These are phyloP conservation scores for Centruroides sculpturatus DNA, from an alignment of 1,140 invertebrate species.

Conservation along the genomic window DNA sequence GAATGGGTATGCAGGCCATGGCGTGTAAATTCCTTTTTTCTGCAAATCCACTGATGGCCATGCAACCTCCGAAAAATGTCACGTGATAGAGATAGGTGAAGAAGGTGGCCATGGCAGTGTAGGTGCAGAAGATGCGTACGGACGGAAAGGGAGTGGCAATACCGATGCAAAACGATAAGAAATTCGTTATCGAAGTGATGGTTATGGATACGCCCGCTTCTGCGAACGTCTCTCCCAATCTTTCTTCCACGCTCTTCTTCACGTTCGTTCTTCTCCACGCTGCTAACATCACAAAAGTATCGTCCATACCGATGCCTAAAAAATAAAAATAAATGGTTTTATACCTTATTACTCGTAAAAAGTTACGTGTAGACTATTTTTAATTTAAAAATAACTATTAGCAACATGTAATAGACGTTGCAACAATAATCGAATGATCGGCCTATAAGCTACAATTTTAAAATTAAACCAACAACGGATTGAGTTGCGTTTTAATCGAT, in stretches of 20 bases:
- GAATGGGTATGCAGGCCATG: constrained; percentile 41
- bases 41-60: constrained; percentile 73
- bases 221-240: constrained; percentile 27
- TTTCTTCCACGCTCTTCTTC: constrained; percentile 30
- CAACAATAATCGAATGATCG: too few relatives aligned
- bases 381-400: too few relatives aligned
- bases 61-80: constrained; percentile 80
- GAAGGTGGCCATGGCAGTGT: constrained; percentile 75
- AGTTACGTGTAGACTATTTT: too few relatives aligned
- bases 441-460: too few relatives aligned
- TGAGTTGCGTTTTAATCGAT: too few relatives aligned
- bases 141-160: constrained; percentile 85
- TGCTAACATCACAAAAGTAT: constrained; percentile 28
- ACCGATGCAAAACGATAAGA: constrained; percentile 33
- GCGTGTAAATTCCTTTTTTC: constrained; percentile 70
- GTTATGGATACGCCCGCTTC: constrained; percentile 32
- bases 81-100: constrained; percentile 89
- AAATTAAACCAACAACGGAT: too few relatives aligned
- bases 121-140: constrained; percentile 77
- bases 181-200: constrained; percentile 31
- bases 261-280: constrained; percentile 27
- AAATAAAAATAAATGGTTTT: too few relatives aligned
- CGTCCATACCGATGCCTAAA: constrained; percentile 13
- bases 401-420: too few relatives aligned
- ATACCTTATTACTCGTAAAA: too few relatives aligned